Evolutionary conservation across 2,113 vertebrate genomes (phyloP).

Genomic region (Zosterops pallidus): DNA sequence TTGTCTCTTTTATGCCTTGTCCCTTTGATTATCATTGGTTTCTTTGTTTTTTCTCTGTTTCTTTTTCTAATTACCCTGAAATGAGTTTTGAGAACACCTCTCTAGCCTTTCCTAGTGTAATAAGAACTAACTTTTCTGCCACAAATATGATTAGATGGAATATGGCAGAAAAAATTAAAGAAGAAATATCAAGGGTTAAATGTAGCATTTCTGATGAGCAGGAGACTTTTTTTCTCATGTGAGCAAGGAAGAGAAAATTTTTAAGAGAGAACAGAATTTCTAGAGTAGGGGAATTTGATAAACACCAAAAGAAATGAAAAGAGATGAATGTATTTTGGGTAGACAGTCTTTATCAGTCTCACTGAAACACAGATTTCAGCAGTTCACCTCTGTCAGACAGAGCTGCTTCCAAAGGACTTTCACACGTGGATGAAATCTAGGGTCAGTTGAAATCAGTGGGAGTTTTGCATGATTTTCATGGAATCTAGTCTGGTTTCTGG

Average conservation of each 20-base stretch:
- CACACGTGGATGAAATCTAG: not conserved
- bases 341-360: not conserved
- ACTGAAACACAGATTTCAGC: not conserved
- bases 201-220: not conserved
- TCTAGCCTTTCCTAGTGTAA: not conserved
- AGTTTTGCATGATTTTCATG: not conserved
- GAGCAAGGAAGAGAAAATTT: not conserved
- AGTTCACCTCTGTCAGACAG: not conserved
- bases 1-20: not conserved
- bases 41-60: not conserved
- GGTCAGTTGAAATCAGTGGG: not conserved
- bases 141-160: not conserved
- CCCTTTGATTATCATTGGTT: not conserved
- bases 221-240: slow-evolving; percentile 6
- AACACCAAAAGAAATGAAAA: not conserved
- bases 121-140: slow-evolving; percentile 18
- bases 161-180: slow-evolving; percentile 37
- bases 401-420: not conserved
- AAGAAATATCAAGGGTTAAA: slow-evolving; percentile 42
- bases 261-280: slow-evolving; percentile 13
- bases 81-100: not conserved
- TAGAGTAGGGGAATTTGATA: not conserved
- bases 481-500: not conserved
- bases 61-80: slow-evolving; percentile 19
- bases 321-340: not conserved